Conservation (phyloP, 2,888 invertebrate species). For the Globia sparganii region DNA sequence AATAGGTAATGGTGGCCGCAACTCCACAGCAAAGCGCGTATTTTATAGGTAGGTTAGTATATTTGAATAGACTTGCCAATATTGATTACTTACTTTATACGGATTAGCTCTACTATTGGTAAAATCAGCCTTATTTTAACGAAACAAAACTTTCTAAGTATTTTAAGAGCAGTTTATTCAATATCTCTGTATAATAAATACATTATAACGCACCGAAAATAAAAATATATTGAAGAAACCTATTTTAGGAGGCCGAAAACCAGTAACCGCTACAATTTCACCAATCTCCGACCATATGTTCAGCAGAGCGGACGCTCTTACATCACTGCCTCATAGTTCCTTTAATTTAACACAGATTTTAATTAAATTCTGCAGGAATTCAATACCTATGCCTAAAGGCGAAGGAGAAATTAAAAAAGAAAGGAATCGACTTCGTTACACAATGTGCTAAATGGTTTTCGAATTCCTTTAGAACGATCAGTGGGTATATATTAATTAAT, state of each 20-base stretch:
- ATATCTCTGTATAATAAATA: conserved; percentile 7
- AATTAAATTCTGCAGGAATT: conserved; percentile 55
- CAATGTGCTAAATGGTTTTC: conserved; percentile 24
- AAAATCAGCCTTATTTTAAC: neutral
- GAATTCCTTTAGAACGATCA: conserved; percentile 18
- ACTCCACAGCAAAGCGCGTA: neutral
- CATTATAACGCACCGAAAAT: conserved; percentile 9
- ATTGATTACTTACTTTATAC: neutral
- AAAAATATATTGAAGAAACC: conserved; percentile 9
- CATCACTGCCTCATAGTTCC: conserved; percentile 51
- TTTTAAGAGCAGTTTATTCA: neutral
- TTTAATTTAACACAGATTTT: conserved; percentile 57
- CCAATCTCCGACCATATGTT: conserved; percentile 33
- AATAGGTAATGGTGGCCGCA: neutral
- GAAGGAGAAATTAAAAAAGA: conserved; percentile 41
- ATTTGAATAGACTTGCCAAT: neutral
- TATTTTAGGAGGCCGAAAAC: conserved; percentile 32
- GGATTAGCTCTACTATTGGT: neutral
- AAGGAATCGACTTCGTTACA: conserved; percentile 14
- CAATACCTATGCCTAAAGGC: conserved; percentile 44
- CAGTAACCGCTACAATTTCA: conserved; percentile 45
- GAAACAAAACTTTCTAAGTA: neutral
- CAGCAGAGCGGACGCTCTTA: conserved; percentile 34
- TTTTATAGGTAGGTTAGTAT: neutral
- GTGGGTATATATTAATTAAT: conserved; percentile 20